Evolutionary conservation across 2,888 invertebrate species (phyloP).

Genomic region (Epinotia ramella): DNA sequence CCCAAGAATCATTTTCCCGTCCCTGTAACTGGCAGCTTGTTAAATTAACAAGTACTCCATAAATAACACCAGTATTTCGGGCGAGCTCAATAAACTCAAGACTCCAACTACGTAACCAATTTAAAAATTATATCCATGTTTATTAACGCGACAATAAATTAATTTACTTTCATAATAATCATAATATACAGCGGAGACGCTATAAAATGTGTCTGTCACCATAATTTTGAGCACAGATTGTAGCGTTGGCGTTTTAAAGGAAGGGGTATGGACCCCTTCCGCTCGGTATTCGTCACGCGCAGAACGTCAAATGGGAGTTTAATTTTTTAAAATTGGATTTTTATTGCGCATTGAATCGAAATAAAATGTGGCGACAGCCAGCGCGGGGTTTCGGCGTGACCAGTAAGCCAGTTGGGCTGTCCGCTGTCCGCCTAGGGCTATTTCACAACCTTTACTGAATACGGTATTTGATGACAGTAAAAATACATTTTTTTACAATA

Average conservation of each 20-base stretch:
- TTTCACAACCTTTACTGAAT: background rate
- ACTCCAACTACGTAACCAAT: constrained; percentile 58
- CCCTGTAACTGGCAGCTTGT: constrained; percentile 6
- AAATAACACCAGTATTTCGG: constrained; percentile 39
- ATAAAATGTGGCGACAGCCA: constrained; percentile 57
- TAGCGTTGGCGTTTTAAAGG: constrained; percentile 72
- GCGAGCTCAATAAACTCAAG: constrained; percentile 52
- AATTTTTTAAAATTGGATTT: constrained; percentile 82
- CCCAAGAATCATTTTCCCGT: background rate
- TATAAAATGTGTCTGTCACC: constrained; percentile 80
- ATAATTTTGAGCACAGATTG: constrained; percentile 83
- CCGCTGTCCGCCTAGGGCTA: background rate
- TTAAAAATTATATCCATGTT: constrained; percentile 68
- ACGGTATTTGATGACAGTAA: too few relatives aligned
- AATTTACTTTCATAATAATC: constrained; percentile 74
- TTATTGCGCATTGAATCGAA: constrained; percentile 71
- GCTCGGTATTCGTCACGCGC: constrained; percentile 81
- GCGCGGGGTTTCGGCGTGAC: constrained; percentile 11
- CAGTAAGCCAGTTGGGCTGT: constrained; percentile 3
- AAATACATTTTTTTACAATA: too few relatives aligned
- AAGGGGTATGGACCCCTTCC: constrained; percentile 78
- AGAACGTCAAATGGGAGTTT: constrained; percentile 79
- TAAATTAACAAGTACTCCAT: constrained; percentile 26
- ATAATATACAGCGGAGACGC: constrained; percentile 69
- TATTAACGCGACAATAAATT: constrained; percentile 77